These are phyloP conservation scores for Hycleus phaleratus DNA, from an alignment of 1,140 invertebrate species.

Conservation along the genomic window DNA sequence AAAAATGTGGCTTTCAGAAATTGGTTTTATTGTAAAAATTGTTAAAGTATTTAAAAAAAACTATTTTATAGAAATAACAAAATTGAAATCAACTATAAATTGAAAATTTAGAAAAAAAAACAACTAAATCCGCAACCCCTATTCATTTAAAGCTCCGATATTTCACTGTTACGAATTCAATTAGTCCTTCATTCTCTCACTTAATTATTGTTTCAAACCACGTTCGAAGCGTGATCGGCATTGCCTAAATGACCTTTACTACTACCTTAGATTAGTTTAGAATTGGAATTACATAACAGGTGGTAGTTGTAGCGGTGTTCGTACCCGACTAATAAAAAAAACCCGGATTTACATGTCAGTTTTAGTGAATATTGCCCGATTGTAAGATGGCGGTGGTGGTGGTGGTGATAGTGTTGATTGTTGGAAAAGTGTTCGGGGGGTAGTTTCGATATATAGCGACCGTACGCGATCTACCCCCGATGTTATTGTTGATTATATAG, in stretches of 20 bases:
- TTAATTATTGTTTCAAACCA: background rate
- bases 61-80: no score
- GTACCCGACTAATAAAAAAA: no score
- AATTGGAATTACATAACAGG: slow-evolving; percentile 5
- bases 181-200: no score
- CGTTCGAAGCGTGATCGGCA: slow-evolving; percentile 1
- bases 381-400: slow-evolving; percentile 1
- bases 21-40: no score
- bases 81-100: no score
- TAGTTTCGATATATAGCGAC: background rate
- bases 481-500: no score
- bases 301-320: background rate
- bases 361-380: background rate
- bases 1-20: no score
- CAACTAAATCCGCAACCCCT: no score
- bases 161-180: no score
- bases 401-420: background rate
- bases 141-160: no score
- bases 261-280: background rate
- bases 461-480: background rate
- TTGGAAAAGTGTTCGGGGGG: background rate
- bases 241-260: background rate
- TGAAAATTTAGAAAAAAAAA: no score
- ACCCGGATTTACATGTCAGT: background rate
- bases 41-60: no score